Conservation (phyloP, 2,797 vertebrate species). For the Cephalopachus bancanus region DNA sequence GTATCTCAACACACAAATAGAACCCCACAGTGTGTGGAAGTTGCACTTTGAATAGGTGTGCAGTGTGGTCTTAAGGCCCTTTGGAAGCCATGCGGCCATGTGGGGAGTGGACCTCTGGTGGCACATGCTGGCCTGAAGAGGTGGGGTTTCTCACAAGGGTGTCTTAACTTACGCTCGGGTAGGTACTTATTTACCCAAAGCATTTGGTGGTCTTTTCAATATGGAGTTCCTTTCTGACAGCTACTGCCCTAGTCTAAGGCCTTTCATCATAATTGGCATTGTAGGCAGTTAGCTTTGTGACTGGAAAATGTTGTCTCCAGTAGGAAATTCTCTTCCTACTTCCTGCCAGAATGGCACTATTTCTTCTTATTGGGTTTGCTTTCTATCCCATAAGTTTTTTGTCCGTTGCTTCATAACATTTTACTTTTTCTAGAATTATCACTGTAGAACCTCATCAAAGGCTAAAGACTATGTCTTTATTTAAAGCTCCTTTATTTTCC, state of each 20-base stretch:
- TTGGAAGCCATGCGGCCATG: neutral
- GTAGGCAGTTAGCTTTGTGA: slow-evolving; percentile 69
- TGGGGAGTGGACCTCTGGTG: neutral
- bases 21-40: neutral
- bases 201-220: neutral
- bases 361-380: slow-evolving; percentile 68
- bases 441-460: slow-evolving; percentile 67
- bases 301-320: slow-evolving; percentile 67
- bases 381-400: slow-evolving; percentile 65
- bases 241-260: neutral
- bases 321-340: slow-evolving; percentile 65
- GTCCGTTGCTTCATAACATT: slow-evolving; percentile 63
- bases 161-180: neutral
- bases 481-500: slow-evolving; percentile 61
- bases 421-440: slow-evolving; percentile 74
- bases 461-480: slow-evolving; percentile 66
- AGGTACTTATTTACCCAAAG: slow-evolving; percentile 57
- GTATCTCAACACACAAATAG: neutral
- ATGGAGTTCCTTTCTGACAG: slow-evolving; percentile 50
- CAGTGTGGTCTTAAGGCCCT: neutral
- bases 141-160: neutral
- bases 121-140: neutral
- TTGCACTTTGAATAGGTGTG: neutral
- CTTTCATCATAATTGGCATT: slow-evolving; percentile 56
- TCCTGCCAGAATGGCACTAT: slow-evolving; percentile 54